These are phyloP conservation scores for Theristicus caerulescens DNA, from an alignment of 2,113 vertebrate genomes.

Conservation along the genomic window DNA sequence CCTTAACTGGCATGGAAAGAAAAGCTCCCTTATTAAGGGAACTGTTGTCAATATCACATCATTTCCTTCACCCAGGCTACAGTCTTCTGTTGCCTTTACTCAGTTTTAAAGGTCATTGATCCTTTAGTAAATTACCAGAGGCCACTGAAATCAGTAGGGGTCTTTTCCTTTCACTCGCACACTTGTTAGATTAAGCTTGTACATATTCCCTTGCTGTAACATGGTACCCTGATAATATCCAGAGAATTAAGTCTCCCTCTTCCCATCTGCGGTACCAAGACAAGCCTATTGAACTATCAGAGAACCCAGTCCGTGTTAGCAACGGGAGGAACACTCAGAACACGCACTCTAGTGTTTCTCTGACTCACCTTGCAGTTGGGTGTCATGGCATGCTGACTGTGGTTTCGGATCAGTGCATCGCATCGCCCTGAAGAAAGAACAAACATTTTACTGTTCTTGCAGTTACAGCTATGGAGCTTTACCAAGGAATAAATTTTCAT, in stretches of 20 bases:
- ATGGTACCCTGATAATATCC: neutral
- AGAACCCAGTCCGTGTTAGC: neutral
- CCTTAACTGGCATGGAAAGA: neutral
- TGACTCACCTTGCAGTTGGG: neutral
- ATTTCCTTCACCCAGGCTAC: neutral
- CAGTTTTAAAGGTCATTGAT: neutral
- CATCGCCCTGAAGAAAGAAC: neutral
- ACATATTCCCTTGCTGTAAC: neutral
- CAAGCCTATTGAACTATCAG: neutral
- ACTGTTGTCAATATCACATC: neutral
- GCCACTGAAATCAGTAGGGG: neutral
- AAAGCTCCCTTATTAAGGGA: neutral
- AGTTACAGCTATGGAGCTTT: neutral
- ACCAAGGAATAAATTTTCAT: neutral
- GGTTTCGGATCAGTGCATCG: neutral
- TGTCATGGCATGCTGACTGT: neutral
- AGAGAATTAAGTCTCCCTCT: neutral
- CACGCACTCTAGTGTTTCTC: neutral
- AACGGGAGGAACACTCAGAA: neutral
- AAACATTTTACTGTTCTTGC: neutral
- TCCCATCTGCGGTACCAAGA: neutral
- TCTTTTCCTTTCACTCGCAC: neutral
- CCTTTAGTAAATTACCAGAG: neutral
- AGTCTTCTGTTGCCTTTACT: neutral
- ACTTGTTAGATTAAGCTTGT: neutral